Conservation (phyloP, 2,888 invertebrate genomes). For the Meandrusa payeni region DNA sequence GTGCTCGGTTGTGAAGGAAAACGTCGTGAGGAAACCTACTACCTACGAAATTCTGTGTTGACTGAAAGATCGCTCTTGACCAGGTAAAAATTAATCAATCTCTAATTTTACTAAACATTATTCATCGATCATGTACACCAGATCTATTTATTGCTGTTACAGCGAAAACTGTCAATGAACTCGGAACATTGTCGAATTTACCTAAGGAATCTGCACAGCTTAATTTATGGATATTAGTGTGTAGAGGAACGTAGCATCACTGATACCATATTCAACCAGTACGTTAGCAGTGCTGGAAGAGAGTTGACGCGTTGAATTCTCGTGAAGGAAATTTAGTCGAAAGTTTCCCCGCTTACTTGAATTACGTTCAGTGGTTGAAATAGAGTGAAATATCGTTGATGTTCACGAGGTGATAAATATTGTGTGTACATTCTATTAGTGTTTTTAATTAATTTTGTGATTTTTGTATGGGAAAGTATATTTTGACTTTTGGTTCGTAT, state of each 20-base stretch:
- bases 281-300: constrained; percentile 4
- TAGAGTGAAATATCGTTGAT: too few species aligned
- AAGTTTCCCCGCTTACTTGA: constrained; percentile 11
- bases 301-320: constrained; percentile 12
- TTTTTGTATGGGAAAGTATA: too few species aligned
- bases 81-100: too few species aligned
- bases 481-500: too few species aligned
- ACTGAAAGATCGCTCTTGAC: neutral
- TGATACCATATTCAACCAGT: constrained; percentile 6
- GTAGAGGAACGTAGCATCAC: constrained; percentile 6
- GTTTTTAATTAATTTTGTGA: constrained; percentile 5
- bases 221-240: neutral
- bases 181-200: neutral
- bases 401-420: too few species aligned
- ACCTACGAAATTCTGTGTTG: constrained; percentile 9
- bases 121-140: constrained; percentile 2
- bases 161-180: neutral
- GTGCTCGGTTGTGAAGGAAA: too few species aligned
- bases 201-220: neutral
- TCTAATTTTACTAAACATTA: too few species aligned
- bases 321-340: neutral
- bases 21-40: too few species aligned
- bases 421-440: neutral
- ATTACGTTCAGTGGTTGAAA: neutral
- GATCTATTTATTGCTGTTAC: neutral